Percentiles rank a stretch among this genome's conserved stretches.
Evolutionary conservation across 2,888 invertebrate species (phyloP).

Genomic region (Sarcophaga variegata): DNA sequence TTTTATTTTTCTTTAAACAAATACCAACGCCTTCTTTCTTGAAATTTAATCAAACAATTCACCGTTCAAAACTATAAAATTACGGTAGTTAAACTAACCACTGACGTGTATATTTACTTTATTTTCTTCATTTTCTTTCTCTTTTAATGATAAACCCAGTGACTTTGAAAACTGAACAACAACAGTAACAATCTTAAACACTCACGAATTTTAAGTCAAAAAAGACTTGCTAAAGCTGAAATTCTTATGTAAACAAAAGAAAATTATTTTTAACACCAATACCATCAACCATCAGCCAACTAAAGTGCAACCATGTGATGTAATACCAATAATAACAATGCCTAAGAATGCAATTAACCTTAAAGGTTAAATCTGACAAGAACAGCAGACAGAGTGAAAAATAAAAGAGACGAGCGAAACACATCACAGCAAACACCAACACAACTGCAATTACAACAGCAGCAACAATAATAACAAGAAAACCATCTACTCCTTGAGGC

Average conservation of each 20-base stretch:
- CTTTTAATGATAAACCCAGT: constrained; percentile 60
- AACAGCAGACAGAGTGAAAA: constrained; percentile 24
- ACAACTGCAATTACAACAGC: constrained; percentile 17
- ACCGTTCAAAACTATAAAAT: constrained; percentile 49
- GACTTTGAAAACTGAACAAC: constrained; percentile 56
- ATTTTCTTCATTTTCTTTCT: not conserved
- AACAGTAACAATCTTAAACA: no score
- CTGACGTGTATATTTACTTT: not conserved
- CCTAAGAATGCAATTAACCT: constrained; percentile 69
- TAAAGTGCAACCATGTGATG: constrained; percentile 37
- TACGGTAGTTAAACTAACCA: constrained; percentile 64
- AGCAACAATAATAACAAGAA: not conserved
- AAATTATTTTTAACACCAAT: constrained; percentile 20
- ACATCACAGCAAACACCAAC: not conserved
- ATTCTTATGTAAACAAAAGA: constrained; percentile 14
- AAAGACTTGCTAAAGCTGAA: not conserved
- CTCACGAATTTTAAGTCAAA: not conserved
- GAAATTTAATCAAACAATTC: constrained; percentile 37
- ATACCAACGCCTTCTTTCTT: constrained; percentile 1
- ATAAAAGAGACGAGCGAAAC: no score
- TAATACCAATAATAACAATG: constrained; percentile 41
- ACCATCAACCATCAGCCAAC: not conserved
- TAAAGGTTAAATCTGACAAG: constrained; percentile 61
- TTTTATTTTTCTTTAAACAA: not conserved
- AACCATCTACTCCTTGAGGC: not conserved